Evolutionary conservation across 35 echinoderm and acorn worm genomes (phyloP).

Genomic region (Apostichopus californicus): DNA sequence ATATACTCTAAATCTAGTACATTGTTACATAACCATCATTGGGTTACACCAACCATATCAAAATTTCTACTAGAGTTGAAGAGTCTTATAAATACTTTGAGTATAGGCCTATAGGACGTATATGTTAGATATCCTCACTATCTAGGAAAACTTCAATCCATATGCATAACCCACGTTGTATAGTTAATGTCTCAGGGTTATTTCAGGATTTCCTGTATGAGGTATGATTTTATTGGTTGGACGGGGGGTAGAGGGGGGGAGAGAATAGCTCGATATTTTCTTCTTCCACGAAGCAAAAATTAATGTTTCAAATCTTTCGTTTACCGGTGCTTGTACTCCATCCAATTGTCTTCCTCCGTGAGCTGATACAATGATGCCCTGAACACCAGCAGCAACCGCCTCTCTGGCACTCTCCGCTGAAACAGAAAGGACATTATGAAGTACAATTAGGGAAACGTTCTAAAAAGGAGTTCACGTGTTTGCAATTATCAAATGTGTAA

Average conservation of each 20-base stretch:
- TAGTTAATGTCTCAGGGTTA: too few relatives aligned
- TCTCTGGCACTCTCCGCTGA: slow-evolving; percentile 50
- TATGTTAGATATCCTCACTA: too few relatives aligned
- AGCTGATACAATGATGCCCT: slow-evolving; percentile 61
- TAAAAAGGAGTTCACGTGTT: not conserved
- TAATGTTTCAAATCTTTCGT: not conserved
- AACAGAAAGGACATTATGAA: not conserved
- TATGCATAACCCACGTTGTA: too few relatives aligned
- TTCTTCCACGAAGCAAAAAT: not conserved
- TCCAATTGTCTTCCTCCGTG: slow-evolving; percentile 69
- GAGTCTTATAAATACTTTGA: too few relatives aligned
- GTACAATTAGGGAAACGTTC: not conserved
- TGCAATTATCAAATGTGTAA: not conserved
- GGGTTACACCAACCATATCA: too few relatives aligned
- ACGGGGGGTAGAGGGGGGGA: not conserved
- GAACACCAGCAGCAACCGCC: slow-evolving; percentile 58
- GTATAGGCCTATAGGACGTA: too few relatives aligned
- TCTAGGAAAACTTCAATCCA: too few relatives aligned
- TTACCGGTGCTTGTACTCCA: slow-evolving; percentile 61
- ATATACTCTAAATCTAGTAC: too few relatives aligned
- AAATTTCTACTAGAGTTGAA: too few relatives aligned
- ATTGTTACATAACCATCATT: too few relatives aligned
- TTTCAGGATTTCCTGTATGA: not conserved
- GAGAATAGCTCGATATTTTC: not conserved
- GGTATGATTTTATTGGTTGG: not conserved